Evolutionary conservation across 92 coral and sea anemone genomes (phyloP).

Genomic region (Siderastrea radians): DNA sequence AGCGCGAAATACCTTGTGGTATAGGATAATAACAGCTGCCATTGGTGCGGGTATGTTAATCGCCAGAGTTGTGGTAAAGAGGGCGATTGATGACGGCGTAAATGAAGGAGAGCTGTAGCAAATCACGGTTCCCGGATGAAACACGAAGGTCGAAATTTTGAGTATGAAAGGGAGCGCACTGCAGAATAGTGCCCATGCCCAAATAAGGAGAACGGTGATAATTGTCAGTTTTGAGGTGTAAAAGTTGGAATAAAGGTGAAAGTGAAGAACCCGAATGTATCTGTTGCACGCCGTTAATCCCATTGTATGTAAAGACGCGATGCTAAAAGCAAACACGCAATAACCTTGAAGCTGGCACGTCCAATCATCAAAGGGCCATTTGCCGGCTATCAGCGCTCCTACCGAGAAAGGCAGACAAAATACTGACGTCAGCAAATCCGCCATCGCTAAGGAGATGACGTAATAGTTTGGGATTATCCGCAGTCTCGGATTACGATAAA

Average conservation of each 20-base stretch:
- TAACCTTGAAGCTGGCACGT: slow-evolving; percentile 57
- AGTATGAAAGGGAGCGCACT: slow-evolving; percentile 48
- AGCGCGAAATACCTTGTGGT: slow-evolving; percentile 46
- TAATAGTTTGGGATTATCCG: slow-evolving; percentile 52
- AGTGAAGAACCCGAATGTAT: slow-evolving; percentile 38
- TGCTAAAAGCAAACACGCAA: slow-evolving; percentile 29
- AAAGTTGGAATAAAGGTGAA: slow-evolving; percentile 21
- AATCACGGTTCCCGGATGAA: slow-evolving; percentile 56
- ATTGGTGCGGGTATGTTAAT: slow-evolving; percentile 36
- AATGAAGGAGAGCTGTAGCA: slow-evolving; percentile 44
- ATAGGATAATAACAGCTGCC: slow-evolving; percentile 34
- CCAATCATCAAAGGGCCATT: slow-evolving; percentile 36
- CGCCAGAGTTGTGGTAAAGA: slow-evolving; percentile 31
- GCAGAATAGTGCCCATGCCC: slow-evolving; percentile 46
- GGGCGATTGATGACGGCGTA: slow-evolving; percentile 17
- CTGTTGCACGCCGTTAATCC: slow-evolving; percentile 53
- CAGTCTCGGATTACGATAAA: slow-evolving; percentile 44
- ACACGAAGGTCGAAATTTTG: slow-evolving; percentile 22
- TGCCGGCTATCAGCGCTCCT: slow-evolving; percentile 36
- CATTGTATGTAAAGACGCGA: slow-evolving; percentile 45
- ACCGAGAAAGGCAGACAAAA: slow-evolving; percentile 34
- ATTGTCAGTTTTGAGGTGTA: slow-evolving; percentile 37
- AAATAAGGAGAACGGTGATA: slow-evolving; percentile 13
- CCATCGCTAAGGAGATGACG: slow-evolving; percentile 39
- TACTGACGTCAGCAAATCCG: slow-evolving; percentile 44